A percentile compares a stretch with the other conserved stretches of the same genome.
Conservation (phyloP, 2,797 vertebrate species). For the Triplophysa yarkandensis region DNA sequence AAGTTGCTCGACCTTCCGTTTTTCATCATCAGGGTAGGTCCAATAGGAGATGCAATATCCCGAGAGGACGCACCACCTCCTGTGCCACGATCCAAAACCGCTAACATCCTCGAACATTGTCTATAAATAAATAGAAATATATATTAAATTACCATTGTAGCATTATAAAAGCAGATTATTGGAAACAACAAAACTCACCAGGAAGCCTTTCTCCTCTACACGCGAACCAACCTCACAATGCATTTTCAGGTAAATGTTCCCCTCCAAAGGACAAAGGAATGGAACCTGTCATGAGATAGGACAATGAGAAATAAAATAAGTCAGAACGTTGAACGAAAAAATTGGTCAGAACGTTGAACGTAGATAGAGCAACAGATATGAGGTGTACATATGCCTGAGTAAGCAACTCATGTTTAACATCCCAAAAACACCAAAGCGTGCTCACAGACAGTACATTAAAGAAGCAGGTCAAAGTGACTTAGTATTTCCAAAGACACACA, state of each 20-base stretch:
- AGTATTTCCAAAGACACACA: conserved; percentile 1
- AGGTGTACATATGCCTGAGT: background rate
- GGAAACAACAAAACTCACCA: conserved; percentile 77
- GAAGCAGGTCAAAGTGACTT: conserved; percentile 10
- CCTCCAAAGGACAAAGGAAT: conserved; percentile 91
- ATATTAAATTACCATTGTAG: background rate
- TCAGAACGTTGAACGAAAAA: background rate
- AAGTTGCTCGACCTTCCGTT: conserved; percentile 81
- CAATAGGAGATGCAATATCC: conserved; percentile 95
- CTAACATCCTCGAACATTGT: conserved; percentile 99
- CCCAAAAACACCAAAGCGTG: background rate
- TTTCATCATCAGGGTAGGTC: conserved; percentile 97
- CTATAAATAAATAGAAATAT: conserved; percentile 63
- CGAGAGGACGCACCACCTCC: conserved; percentile 92
- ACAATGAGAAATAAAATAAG: background rate
- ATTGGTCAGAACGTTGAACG: background rate
- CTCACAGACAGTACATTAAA: background rate
- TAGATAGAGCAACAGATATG: background rate
- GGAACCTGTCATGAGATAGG: conserved; percentile 79
- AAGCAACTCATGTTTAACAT: background rate
- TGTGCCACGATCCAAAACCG: conserved; percentile 95
- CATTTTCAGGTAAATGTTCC: conserved; percentile 89
- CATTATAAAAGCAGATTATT: background rate
- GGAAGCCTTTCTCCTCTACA: conserved; percentile 88
- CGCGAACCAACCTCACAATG: conserved; percentile 90